Conservation (phyloP, 2,888 invertebrate genomes). For the Frankliniella fusca region DNA sequence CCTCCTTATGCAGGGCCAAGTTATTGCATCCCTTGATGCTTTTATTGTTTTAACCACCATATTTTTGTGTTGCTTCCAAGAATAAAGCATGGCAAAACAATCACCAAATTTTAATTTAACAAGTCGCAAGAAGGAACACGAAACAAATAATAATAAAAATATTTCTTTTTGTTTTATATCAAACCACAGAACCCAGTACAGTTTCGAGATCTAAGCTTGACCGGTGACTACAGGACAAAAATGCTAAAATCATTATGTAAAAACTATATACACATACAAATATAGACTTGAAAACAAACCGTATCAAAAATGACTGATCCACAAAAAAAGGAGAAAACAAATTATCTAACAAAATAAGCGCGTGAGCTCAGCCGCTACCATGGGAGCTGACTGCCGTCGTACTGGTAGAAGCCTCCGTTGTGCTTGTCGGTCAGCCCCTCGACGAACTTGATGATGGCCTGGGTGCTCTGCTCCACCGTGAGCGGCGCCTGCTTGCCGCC, state of each 20-base stretch:
- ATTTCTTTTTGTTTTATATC: background rate
- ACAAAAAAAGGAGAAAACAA: no score
- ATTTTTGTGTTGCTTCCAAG: background rate
- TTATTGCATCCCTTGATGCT: background rate
- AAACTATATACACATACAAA: background rate
- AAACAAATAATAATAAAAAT: no score
- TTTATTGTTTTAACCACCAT: background rate
- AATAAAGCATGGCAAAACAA: background rate
- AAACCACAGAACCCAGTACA: no score
- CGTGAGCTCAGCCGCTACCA: constrained; percentile 55
- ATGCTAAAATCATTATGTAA: no score
- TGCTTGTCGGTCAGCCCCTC: constrained; percentile 58
- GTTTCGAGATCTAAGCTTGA: no score
- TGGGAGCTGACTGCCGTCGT: constrained; percentile 66
- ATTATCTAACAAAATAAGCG: background rate
- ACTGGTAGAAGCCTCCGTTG: constrained; percentile 73
- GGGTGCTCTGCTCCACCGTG: constrained; percentile 63
- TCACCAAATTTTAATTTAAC: background rate
- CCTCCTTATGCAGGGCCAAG: background rate
- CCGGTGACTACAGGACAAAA: no score
- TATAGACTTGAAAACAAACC: no score
- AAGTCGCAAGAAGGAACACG: no score
- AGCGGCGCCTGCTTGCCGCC: constrained; percentile 77
- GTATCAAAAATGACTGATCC: no score
- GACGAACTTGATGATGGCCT: constrained; percentile 63